Percentiles rank a stretch among this genome's conserved stretches.
phyloP scores from a whole-genome alignment of 2,797 vertebrate genomes.

The Eidolon dupreanum region DNA sequence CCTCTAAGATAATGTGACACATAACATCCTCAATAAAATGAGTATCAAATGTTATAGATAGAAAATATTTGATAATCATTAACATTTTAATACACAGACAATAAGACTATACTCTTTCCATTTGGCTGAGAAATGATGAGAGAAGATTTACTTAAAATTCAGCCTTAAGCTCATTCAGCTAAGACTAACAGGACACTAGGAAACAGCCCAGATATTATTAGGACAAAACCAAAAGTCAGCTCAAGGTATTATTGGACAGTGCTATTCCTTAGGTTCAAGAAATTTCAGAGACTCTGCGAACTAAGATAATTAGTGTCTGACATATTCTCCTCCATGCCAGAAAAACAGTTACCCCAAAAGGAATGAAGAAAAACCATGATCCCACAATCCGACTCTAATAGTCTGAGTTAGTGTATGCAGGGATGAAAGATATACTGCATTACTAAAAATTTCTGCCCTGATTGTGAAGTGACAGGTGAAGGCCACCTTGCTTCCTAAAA shows the following conservation, averaged over 20 bases:
- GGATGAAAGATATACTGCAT: neutral
- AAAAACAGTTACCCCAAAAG: neutral
- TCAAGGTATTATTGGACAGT: neutral
- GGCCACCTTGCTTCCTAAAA: neutral
- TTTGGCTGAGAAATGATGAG: neutral
- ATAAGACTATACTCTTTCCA: neutral
- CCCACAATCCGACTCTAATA: neutral
- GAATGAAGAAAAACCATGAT: neutral
- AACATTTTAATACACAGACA: neutral
- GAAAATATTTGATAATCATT: neutral
- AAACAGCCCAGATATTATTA: neutral
- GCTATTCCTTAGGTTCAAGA: neutral
- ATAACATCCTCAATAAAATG: neutral
- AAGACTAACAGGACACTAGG: neutral
- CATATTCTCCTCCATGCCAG: neutral
- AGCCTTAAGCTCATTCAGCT: neutral
- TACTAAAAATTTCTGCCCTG: neutral
- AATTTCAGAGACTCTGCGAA: neutral
- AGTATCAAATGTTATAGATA: neutral
- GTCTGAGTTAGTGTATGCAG: neutral
- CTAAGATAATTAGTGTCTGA: neutral
- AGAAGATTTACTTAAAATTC: neutral
- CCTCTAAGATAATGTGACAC: neutral
- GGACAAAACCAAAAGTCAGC: neutral
- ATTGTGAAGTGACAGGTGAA: fast-evolving